Evolutionary conservation across 2,113 vertebrate genomes (phyloP).

Genomic region (Tetraodon nigroviridis): DNA sequence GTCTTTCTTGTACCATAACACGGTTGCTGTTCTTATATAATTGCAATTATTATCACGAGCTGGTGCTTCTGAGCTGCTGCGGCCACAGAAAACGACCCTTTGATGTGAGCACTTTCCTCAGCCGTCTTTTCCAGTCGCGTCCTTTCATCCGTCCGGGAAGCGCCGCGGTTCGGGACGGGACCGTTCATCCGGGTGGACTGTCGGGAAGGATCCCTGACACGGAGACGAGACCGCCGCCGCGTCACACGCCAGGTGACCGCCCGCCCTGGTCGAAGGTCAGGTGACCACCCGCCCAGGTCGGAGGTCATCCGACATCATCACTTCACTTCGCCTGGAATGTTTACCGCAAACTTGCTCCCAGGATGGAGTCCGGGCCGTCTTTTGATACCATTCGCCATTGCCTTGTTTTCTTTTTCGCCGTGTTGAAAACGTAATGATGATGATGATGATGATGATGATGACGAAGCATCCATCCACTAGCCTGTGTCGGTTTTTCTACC

Average conservation of each 20-base stretch:
- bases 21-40: conserved; percentile 45
- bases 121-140: neutral
- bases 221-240: too few relatives aligned
- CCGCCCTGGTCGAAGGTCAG: too few relatives aligned
- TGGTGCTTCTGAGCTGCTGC: conserved; percentile 34
- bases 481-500: conserved; percentile 70
- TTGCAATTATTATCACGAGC: conserved; percentile 34
- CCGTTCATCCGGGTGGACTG: conserved; percentile 28
- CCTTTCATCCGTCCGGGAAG: conserved; percentile 13
- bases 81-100: too few relatives aligned
- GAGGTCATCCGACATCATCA: neutral
- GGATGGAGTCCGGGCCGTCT: conserved; percentile 59
- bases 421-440: conserved; percentile 57
- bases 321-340: conserved; percentile 30
- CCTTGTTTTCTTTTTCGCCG: conserved; percentile 67
- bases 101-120: too few relatives aligned
- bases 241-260: too few relatives aligned
- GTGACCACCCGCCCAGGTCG: too few relatives aligned
- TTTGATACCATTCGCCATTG: conserved; percentile 63
- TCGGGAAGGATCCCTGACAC: neutral
- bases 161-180: conserved; percentile 42
- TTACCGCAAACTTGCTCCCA: conserved; percentile 25
- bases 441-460: conserved; percentile 42
- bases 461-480: conserved; percentile 56
- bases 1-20: conserved; percentile 56